Base-by-base conservation (phyloP, 1,140 invertebrate species). In the Melitaea cinxia region DNA sequence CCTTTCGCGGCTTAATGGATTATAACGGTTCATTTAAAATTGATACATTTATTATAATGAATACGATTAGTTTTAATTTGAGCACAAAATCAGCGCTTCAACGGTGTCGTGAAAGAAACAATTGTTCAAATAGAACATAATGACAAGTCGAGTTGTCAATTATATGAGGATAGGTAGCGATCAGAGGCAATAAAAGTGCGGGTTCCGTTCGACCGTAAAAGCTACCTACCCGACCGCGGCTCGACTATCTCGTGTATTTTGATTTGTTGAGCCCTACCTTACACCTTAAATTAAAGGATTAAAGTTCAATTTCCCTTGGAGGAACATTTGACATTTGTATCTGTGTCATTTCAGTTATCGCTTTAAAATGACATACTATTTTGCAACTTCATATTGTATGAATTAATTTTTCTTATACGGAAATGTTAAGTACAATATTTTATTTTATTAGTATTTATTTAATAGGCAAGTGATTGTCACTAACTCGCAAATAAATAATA, bases 141-240 rank as follows among this genome's bases (percentile, higher is more conserved):
- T 83, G 83, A 87, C 79, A 80, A 87, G 79, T 77, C 71, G 70
- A 84, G 80, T 87, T 86, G 85, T 88, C 85, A 88, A 88, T 89
- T 89, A 88, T 85, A 78, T 80, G 81, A 75, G 84, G 80, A 89
- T 82, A 88, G 84, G 87, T 85, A 88, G 85, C 85, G 85, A 88
- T 89, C 87, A 88, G 77, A 75, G 78, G 84, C 73, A 78, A 87
- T 89, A 89, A 89, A 89, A 88, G 75, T 87, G 85, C 78, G 87
- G 85, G 81, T 82, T 89, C 79, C 73, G 66, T 80, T 80, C 75
- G 84, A 66, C 73, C 84, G 82, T 89, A 88, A 88, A 88, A 87
- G 73, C 80, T 82, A 88, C 83, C 83, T 83, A 85, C 80, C 83
- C 82, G 80, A 82, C 80, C 78, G 76, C 75, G 76, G 72, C 70